Conservation (phyloP, 2,113 vertebrate species). For the Syngnathus typhle region DNA sequence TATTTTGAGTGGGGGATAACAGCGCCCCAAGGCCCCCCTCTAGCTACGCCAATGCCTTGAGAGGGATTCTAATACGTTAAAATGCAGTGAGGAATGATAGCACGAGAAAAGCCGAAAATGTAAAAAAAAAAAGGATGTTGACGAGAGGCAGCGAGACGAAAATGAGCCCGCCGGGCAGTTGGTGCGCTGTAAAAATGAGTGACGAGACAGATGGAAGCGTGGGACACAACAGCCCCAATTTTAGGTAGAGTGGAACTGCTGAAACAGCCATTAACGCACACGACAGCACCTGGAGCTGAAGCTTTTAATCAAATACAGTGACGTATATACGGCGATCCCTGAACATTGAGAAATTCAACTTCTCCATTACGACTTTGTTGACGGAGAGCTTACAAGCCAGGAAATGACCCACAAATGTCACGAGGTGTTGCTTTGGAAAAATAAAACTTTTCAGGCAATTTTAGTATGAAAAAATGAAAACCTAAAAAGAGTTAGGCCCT, state of each 20-base stretch:
- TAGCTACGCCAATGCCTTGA: neutral
- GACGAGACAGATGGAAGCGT: conserved; percentile 24
- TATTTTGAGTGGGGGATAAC: too few species aligned
- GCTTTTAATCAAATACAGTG: conserved; percentile 31
- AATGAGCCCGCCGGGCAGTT: neutral
- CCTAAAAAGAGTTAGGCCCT: neutral
- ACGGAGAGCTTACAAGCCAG: conserved; percentile 5
- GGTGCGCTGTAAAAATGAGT: conserved; percentile 13
- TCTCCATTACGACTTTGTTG: conserved; percentile 5
- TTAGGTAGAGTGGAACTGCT: conserved; percentile 21
- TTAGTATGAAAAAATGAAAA: conserved; percentile 4
- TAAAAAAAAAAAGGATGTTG: neutral
- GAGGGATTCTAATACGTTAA: neutral
- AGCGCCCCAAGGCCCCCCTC: too few species aligned
- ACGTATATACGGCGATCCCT: conserved; percentile 14
- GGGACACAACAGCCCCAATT: conserved; percentile 6
- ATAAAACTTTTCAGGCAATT: conserved; percentile 1
- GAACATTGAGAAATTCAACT: conserved; percentile 13
- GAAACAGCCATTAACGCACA: conserved; percentile 26
- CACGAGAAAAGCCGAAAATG: neutral
- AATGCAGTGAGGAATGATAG: neutral
- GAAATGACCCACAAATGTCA: conserved; percentile 13
- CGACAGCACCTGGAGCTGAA: conserved; percentile 29
- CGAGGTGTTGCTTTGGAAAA: conserved; percentile 8
- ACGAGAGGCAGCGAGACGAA: conserved; percentile 6